Base-by-base conservation (phyloP, 1,140 invertebrate species). In the Andricus grossulariae region DNA sequence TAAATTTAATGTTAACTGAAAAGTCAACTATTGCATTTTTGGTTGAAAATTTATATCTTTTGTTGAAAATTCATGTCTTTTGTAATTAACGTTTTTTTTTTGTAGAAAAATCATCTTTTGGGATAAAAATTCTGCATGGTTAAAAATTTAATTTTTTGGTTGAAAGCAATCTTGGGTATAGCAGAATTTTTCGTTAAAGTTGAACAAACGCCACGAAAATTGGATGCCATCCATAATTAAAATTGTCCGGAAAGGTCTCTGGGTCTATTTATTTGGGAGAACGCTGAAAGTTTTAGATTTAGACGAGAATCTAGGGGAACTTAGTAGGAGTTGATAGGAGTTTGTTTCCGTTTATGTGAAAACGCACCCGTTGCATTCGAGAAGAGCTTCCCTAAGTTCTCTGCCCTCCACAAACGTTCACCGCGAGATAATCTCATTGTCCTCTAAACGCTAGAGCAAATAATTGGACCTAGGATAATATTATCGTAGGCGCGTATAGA, bases 381-480 rank as follows among this genome's bases (percentile, higher is more conserved):
- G 60, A 66, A 25, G 60, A 66, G 60, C 4, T 66, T 66, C 57
- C 25, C 21, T 45, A 45, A 45, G 13, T 32, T 66, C 57, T 66
- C 60, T 16, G 60, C 32, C 32, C 25, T 66, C 60, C 60, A 32
- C 60, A 66, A 66, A 66, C 32, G 60, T 66, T 66, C 45, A 51
- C 16, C 77, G 57, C 50, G 60, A 71, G 72, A 72, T 80, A 80
- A 80, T 80, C 79, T 60, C 79, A 77, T 80, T 77, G 73, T 77
- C 55, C 73, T 71, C 57, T 79, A 79, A 82, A 82, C 72, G 83
- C 79, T 80, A 80, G 78, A 54, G 81, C 82, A 83, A 85, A 85
- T 85, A 85, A 85, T 83, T 83, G 81, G 81, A 85, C 82, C 83
- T 78, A 77, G 72, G 81, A 84, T 85, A 85, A 84, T 85, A 79